Evolutionary conservation across 2,797 vertebrate species (phyloP), one percentile per base, ranked within the genome.

Genomic region (Champsocephalus esox): DNA sequence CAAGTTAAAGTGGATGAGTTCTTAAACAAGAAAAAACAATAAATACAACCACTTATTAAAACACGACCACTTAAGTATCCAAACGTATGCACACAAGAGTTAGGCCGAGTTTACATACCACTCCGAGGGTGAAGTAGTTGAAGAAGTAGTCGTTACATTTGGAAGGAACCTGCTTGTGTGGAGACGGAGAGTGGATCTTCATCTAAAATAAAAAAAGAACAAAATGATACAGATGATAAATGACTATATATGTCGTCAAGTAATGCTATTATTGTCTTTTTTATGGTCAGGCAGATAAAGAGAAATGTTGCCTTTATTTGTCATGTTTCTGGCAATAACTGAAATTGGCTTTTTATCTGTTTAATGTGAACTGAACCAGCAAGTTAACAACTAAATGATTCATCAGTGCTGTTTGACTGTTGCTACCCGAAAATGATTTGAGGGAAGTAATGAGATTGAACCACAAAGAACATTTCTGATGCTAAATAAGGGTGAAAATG

Each of bases 101-200:
- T 2, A 57, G 1, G 19, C 1, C 5, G 9, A 24, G 60, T 12
- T 19, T 50, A 97, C 98, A 89, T 93, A 99, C 98, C 97, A 99
- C 96, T 91, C 98, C 98, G 2, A 99, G 96, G 16, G 97, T 98
- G 93, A 98, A 99, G 90, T 99, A 99, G 93, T 99, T 99, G 95
- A 98, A 99, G 94, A 97, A 99, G 96, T 99, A 99, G 96, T 99
- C 98, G 76, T 99, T 99, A 95, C 98, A 99, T 95, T 99, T 99
- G 9, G 98, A 98, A 49, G 97, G 97, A 83, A 99, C 97, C 91
- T 99, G 97, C 91, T 99, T 99, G 93, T 99, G 98, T 82, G 98
- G 98, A 0, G 98, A 99, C 58, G 98, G 98, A 21, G 98, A 99
- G 89, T 99, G 98, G 87, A 99, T 99, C 94, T 99, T 99, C 98